Base-by-base conservation (phyloP, 2,113 vertebrate genomes). In the Eretmochelys imbricata region DNA sequence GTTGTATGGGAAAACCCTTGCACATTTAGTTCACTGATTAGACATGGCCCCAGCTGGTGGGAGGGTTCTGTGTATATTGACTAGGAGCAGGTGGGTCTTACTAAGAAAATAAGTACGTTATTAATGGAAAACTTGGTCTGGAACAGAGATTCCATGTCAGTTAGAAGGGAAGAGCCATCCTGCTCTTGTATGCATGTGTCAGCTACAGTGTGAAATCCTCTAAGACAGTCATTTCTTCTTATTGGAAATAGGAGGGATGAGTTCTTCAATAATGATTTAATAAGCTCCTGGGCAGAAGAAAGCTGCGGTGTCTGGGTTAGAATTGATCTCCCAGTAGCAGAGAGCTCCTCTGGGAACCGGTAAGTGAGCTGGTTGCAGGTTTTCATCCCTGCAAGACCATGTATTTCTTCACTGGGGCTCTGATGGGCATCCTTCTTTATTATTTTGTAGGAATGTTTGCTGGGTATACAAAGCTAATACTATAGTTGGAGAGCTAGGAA, bases 151-250 rank as follows among this genome's bases (percentile, higher is more conserved):
- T 57, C 31, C 1, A 16, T 54, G 75, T 50, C 19, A 22, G 55
- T 1, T 0, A 1, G 82, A 87, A 38, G n/a, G 17, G 1, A 76
- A 82, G 16, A 0, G 0, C 1, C 1, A 35, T 17, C 38, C 80
- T 90, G 38, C 62, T 27, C 31, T 82, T 50, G 51, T 38, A n/a
- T 31, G 48, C 38, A 38, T 27, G 16, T 35, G 14, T 51, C 0
- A 1, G 24, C 5, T 50, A 20, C 38, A 65, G 27, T 24, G 14
- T 4, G 1, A 50, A 94, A 46, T 38, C 31, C 83, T 69, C 62
- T n/a, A 48, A 50, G 42, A 53, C 50, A 85, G 25, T 4, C 51
- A 27, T 1, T 69, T 10, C 11, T 78, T 93, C 82, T 50, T 25
- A 4, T 49, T 46, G 42, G 48, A 20, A 38, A 24, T 38, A 72